A percentile compares a stretch with the other conserved stretches of the same genome.
Evolutionary conservation across 2,113 vertebrate species (phyloP).

Genomic region (Peucedramus taeniatus): DNA sequence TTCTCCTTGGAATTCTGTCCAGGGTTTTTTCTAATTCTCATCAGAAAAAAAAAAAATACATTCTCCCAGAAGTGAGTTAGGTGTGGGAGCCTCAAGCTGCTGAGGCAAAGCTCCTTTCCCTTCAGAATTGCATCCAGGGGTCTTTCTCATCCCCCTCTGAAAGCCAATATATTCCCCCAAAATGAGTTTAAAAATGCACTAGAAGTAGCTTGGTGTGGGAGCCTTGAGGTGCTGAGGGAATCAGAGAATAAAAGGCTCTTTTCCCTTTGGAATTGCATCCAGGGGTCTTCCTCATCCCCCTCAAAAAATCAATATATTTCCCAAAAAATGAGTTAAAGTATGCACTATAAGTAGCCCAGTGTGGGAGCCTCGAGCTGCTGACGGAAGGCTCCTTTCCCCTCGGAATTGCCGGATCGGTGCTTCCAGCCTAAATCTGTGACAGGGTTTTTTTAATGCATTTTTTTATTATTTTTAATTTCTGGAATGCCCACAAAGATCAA

Average conservation of each 20-base stretch:
- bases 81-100: background rate
- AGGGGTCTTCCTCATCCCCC: background rate
- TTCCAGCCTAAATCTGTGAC: background rate
- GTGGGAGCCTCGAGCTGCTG: background rate
- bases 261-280: background rate
- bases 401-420: rapidly evolving
- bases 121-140: background rate
- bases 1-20: background rate
- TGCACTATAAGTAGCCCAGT: background rate
- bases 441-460: background rate
- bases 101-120: background rate
- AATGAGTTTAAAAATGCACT: background rate
- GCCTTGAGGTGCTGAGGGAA: background rate
- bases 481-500: background rate
- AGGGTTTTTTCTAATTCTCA: background rate
- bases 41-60: background rate
- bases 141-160: background rate
- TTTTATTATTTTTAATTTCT: background rate
- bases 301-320: background rate
- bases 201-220: background rate
- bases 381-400: background rate
- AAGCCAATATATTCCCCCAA: background rate
- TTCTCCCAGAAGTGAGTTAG: background rate
- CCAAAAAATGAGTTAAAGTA: background rate
- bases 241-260: background rate